Conservation (phyloP, 2,797 vertebrate genomes). For the Cetoscarus ocellatus region DNA sequence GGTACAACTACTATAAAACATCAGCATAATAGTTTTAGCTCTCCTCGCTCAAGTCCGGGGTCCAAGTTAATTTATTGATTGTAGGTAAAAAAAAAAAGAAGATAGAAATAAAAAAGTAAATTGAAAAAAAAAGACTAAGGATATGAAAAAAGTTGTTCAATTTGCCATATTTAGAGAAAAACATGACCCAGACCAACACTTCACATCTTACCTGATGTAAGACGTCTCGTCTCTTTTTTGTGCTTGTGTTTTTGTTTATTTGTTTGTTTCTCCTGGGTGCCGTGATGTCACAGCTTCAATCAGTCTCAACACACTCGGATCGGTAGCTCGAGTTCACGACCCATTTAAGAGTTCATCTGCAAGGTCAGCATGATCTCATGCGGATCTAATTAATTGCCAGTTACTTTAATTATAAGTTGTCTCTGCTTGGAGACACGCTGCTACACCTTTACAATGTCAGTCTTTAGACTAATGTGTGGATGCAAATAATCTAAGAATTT, state of each 20-base stretch:
- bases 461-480: slow-evolving; percentile 2
- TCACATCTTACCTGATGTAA: background rate
- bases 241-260: too few species aligned
- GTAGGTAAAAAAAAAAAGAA: too few species aligned
- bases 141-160: background rate
- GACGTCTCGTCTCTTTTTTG: too few species aligned
- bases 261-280: background rate
- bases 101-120: too few species aligned
- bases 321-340: slow-evolving; percentile 67
- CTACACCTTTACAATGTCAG: slow-evolving; percentile 20
- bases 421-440: slow-evolving; percentile 12
- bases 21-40: slow-evolving; percentile 62
- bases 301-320: slow-evolving; percentile 69
- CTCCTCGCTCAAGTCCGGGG: slow-evolving; percentile 24
- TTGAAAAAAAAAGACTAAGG: too few species aligned
- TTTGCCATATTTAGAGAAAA: background rate
- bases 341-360: slow-evolving; percentile 73
- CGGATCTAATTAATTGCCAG: slow-evolving; percentile 79
- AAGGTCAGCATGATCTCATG: slow-evolving; percentile 76
- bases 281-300: slow-evolving; percentile 71
- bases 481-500: background rate
- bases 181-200: too few species aligned
- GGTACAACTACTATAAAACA: slow-evolving; percentile 91
- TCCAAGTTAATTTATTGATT: too few species aligned
- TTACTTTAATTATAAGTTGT: slow-evolving; percentile 74